Percentiles rank a stretch among this genome's conserved stretches.
Conservation (phyloP, 2,797 vertebrate species). For the Pseudotriccus pelzelni region DNA sequence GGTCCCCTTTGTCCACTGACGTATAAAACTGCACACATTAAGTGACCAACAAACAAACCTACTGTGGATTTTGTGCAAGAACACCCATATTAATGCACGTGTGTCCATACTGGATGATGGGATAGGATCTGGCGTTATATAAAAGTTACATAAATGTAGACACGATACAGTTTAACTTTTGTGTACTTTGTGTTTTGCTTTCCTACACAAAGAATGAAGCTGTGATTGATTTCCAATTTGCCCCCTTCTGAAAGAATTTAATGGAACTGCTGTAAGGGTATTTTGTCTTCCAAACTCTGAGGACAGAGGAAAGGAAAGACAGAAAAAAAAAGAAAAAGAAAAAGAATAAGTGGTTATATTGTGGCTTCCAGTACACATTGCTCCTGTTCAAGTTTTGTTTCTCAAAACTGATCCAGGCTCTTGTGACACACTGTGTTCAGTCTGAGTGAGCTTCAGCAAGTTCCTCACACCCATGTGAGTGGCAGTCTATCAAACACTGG, state of each 20-base stretch:
- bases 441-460: not conserved
- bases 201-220: not conserved
- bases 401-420: not conserved
- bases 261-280: not conserved
- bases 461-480: not conserved
- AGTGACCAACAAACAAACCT: not conserved
- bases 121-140: not conserved
- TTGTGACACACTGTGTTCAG: not conserved
- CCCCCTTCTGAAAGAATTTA: not conserved
- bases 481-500: not conserved
- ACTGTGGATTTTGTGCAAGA: not conserved
- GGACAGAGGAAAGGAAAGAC: not conserved
- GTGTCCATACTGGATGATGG: not conserved
- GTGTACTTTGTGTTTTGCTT: not conserved
- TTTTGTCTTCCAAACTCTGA: not conserved
- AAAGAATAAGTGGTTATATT: not conserved
- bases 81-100: not conserved
- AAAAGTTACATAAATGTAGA: not conserved
- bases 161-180: not conserved
- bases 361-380: not conserved
- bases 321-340: not conserved
- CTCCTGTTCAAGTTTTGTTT: not conserved
- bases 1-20: not conserved
- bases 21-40: not conserved
- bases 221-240: not conserved